phyloP scores from a whole-genome alignment of 2,113 vertebrate genomes.

The Ceyx cyanopectus region DNA sequence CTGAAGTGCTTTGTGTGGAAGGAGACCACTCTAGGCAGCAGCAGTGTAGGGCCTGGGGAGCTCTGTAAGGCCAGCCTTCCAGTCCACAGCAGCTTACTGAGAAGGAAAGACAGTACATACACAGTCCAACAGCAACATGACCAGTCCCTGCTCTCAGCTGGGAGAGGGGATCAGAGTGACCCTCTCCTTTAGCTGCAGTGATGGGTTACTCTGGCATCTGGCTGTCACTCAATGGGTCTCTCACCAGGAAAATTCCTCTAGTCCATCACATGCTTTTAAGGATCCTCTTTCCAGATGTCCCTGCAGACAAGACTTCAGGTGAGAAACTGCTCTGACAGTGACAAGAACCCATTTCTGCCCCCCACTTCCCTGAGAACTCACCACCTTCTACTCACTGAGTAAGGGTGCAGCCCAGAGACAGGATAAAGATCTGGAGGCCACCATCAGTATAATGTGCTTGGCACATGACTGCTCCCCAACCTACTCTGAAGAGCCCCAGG shows the following conservation, averaged over 20 bases:
- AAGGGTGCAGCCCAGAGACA: not conserved
- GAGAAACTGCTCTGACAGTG: not conserved
- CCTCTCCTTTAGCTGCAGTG: not conserved
- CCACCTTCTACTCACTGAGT: not conserved
- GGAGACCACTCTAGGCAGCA: not conserved
- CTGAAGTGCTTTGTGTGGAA: not conserved
- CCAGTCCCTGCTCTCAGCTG: not conserved
- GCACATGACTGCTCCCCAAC: not conserved
- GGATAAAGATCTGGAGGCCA: not conserved
- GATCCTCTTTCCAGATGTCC: not conserved
- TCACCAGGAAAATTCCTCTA: not conserved
- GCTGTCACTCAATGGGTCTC: not conserved
- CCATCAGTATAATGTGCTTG: fast-evolving
- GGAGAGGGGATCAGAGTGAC: not conserved
- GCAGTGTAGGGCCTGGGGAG: not conserved
- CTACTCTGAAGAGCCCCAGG: not conserved
- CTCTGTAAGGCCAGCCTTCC: not conserved
- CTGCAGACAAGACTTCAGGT: not conserved
- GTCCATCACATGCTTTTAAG: not conserved
- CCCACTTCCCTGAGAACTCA: not conserved
- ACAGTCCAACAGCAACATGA: not conserved
- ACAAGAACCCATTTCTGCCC: not conserved
- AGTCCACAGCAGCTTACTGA: not conserved
- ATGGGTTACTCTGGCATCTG: not conserved
- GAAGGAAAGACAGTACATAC: not conserved